These are phyloP conservation scores for Matsumyia berberina DNA, from an alignment of 2,888 invertebrate species.

Conservation along the genomic window DNA sequence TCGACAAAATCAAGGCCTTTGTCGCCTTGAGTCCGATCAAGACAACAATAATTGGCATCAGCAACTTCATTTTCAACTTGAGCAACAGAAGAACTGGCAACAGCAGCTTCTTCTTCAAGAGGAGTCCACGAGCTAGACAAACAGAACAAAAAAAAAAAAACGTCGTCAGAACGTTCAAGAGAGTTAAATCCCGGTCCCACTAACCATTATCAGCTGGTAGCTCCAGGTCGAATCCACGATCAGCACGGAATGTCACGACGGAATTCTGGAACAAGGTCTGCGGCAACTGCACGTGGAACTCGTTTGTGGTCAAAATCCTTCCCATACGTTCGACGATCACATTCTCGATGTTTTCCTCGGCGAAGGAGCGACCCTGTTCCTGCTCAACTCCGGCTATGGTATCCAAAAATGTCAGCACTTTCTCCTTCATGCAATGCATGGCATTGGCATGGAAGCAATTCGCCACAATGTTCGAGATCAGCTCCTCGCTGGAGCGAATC, in stretches of 20 bases:
- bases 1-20: slow-evolving; percentile 93
- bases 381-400: slow-evolving; percentile 87
- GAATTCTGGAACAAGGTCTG: slow-evolving; percentile 89
- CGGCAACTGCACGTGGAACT: slow-evolving; percentile 90
- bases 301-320: slow-evolving; percentile 89
- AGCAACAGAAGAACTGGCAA: slow-evolving; percentile 91
- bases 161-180: background rate
- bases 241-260: slow-evolving; percentile 88
- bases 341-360: slow-evolving; percentile 88
- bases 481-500: slow-evolving; percentile 88
- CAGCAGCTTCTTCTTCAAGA: slow-evolving; percentile 93
- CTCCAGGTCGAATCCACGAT: slow-evolving; percentile 88
- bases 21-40: slow-evolving; percentile 92
- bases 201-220: slow-evolving; percentile 85
- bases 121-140: slow-evolving; percentile 89
- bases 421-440: slow-evolving; percentile 91
- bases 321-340: slow-evolving; percentile 90
- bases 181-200: slow-evolving; percentile 38
- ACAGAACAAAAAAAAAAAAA: slow-evolving; percentile 77
- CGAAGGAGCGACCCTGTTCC: slow-evolving; percentile 86
- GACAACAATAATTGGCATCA: slow-evolving; percentile 92
- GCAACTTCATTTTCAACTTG: slow-evolving; percentile 92
- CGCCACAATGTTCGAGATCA: slow-evolving; percentile 89
- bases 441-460: slow-evolving; percentile 89
- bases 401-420: slow-evolving; percentile 91